A percentile compares a stretch with the other conserved stretches of the same genome.
Evolutionary conservation across 37 sponge, comb jelly and placozoan genomes (phyloP).

Genomic region (Tethya wilhelma): DNA sequence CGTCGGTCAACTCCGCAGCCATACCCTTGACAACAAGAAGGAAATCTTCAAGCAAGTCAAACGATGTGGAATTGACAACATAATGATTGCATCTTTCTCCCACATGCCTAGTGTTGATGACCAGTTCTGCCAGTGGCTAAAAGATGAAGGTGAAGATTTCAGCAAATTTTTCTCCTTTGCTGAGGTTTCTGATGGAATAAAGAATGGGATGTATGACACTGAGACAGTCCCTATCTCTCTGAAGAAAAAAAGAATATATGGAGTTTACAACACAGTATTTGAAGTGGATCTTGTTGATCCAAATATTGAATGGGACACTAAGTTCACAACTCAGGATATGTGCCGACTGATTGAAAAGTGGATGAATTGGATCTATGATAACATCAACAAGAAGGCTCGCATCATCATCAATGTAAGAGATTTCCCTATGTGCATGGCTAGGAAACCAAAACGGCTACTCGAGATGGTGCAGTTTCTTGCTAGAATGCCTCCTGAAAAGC

Average conservation of each 20-base stretch:
- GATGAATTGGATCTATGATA: constrained; percentile 54
- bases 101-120: constrained; percentile 83
- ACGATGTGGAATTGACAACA: constrained; percentile 70
- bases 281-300: constrained; percentile 66
- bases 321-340: constrained; percentile 64
- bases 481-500: constrained; percentile 40
- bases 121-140: constrained; percentile 63
- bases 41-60: constrained; percentile 72
- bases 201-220: constrained; percentile 55
- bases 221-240: constrained; percentile 60
- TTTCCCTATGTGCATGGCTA: constrained; percentile 67
- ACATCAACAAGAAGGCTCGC: constrained; percentile 43
- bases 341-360: constrained; percentile 63
- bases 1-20: constrained; percentile 82
- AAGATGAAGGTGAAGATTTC: constrained; percentile 55
- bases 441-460: constrained; percentile 61
- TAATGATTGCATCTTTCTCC: constrained; percentile 82
- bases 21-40: constrained; percentile 83
- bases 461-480: constrained; percentile 63
- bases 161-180: constrained; percentile 67
- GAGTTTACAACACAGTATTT: constrained; percentile 64
- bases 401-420: constrained; percentile 84
- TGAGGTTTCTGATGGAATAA: constrained; percentile 57
- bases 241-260: constrained; percentile 72
- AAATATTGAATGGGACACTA: constrained; percentile 49